Evolutionary conservation across 2,113 vertebrate species (phyloP), one percentile per base, ranked within the genome.

Genomic region (Eublepharis macularius): DNA sequence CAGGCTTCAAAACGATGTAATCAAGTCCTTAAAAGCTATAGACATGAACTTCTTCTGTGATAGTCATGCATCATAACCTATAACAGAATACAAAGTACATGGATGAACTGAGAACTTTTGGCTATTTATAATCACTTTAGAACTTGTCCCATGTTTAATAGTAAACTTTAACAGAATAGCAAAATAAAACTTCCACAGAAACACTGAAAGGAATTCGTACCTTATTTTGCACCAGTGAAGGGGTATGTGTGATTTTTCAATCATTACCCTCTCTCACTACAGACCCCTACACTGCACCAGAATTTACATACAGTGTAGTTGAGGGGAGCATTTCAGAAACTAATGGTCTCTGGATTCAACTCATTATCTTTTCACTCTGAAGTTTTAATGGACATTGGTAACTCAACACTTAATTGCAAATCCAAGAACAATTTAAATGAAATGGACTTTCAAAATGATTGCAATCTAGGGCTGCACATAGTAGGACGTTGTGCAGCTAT

Each of bases 1-100:
- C 98, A 98, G 98, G 98, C 98, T 98, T 98, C 96, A 97, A 98
- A 97, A 96, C 97, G 98, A 98, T 98, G 98, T 97, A 98, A 98
- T 97, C 94, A 97, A 97, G 97, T 98, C 97, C 96, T 96, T 98
- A 97, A 94, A 92, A 97, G 98, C 98, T 99, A 99, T 98, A 99
- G 98, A 98, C 96, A 96, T 87, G 96, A 97, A 96, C 96, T 97
- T 99, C 97, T 99, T 98, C 98, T 98, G 96, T 97, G 97, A 96
- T 98, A 97, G 95, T 97, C 96, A 90, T 97, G 96, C 97, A 98
- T 98, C 96, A 97, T 98, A 98, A 98, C 95, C 98, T 99, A 93
- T 47, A 95, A 94, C 39, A 95, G 88, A 92, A 65, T 76, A 84
- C 24, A 86, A 57, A 70, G 47, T 39, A 26, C 14, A 39, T 36